Evolutionary conservation across 2,113 vertebrate species (phyloP).

Genomic region (Eretmochelys imbricata): DNA sequence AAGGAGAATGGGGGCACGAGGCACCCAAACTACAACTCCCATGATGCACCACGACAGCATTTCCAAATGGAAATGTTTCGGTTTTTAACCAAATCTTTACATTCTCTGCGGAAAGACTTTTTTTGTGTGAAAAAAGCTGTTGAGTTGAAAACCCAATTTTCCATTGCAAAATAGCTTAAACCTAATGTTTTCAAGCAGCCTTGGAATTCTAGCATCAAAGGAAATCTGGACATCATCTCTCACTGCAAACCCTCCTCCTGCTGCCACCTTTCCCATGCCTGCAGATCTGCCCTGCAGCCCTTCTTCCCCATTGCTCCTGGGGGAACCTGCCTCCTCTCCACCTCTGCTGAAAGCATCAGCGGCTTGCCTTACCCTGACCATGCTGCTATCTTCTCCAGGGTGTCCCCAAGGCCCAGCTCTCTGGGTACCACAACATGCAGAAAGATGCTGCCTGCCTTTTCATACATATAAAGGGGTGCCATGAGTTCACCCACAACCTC

Average conservation of each 20-base stretch:
- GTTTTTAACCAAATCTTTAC: neutral
- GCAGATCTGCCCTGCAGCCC: neutral
- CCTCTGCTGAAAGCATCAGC: neutral
- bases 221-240: neutral
- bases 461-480: neutral
- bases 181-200: neutral
- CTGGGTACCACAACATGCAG: neutral
- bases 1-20: neutral
- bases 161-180: neutral
- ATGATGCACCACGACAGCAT: accelerated
- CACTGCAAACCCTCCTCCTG: neutral
- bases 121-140: neutral
- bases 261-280: neutral
- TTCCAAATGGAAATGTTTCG: conserved; percentile 4
- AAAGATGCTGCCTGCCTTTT: neutral
- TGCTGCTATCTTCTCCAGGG: neutral
- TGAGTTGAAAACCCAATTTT: conserved; percentile 17
- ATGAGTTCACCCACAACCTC: neutral
- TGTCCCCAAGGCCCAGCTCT: neutral
- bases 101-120: neutral
- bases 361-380: neutral
- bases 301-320: neutral
- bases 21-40: neutral
- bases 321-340: neutral
- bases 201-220: neutral